Evolutionary conservation across 2,113 vertebrate species (phyloP), one percentile per base, ranked within the genome.

Genomic region (Lamprologus sp.): DNA sequence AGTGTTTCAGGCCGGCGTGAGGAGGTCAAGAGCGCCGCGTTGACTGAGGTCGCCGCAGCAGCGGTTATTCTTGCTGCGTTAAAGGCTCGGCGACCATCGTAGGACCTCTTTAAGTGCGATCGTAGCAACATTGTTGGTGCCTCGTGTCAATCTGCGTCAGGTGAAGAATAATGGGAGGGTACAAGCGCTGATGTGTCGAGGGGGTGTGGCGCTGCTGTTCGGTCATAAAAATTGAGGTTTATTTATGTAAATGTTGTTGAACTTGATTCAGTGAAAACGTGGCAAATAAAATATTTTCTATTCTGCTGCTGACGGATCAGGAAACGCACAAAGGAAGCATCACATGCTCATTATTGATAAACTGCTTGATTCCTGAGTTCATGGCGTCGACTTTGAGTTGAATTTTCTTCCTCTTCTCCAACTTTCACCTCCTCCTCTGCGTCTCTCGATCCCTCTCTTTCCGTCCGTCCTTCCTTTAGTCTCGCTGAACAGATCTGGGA

Each of bases 1-100:
- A 90, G 82, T 77, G 17, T 93, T 91, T 90, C 89, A 90, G 80
- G 73, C 85, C 77, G 85, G 84, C 35, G 90, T 42, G 85, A 90
- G 83, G 86, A 91, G 91, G 90, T 94, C 87, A 89, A 90, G 89
- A 92, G 88, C 83, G n/a, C 53, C 85, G 80, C 70, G 90, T 73
- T 84, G 92, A 90, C 45, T 47, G 45, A 86, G 51, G 13, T 47
- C 26, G 77, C 85, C 81, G 49, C 56, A 90, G 89, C 89, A 79
- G 88, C 77, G 86, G 81, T 45, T 63, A 51, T 65, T 89, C 42
- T 5, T 2, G 14, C 85, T 79, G 15, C 26, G 28, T 19, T 15
- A 82, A 80, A 81, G 7, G 51, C 23, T 37, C 13, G 40, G 1
- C 83, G 13, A 81, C 47, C n/a, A 7, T 31, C 28, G 21, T 7